Conservation (phyloP, 2,888 invertebrate genomes). For the Rhodophaea formosa region DNA sequence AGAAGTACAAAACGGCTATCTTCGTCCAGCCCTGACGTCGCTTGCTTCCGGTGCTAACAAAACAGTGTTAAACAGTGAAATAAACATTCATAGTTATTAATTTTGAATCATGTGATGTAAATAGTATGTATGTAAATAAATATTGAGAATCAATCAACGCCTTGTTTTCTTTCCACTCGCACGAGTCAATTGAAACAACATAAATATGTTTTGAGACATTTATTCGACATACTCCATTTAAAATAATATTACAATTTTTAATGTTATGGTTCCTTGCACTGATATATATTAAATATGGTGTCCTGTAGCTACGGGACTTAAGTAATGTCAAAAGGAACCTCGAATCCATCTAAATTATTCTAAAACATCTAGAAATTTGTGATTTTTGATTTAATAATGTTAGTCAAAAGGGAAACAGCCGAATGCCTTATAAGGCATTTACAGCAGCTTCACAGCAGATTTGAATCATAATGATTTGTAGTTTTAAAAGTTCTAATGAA, state of each 20-base stretch:
- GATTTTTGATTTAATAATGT: background rate
- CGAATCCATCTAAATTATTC: constrained; percentile 11
- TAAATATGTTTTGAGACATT: constrained; percentile 57
- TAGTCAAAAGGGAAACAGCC: background rate
- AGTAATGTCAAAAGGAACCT: background rate
- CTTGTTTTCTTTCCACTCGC: constrained; percentile 22
- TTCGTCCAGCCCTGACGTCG: constrained; percentile 56
- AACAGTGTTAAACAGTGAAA: constrained; percentile 22
- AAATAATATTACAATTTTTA: constrained; percentile 53
- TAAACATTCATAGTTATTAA: constrained; percentile 26
- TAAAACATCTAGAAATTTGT: constrained; percentile 11
- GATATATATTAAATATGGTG: background rate
- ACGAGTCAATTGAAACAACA: constrained; percentile 14
- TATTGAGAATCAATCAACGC: constrained; percentile 40
- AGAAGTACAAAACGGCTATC: constrained; percentile 51
- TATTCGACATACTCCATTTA: constrained; percentile 61
- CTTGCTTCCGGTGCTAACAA: constrained; percentile 60
- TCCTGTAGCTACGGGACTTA: no score
- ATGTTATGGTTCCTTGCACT: constrained; percentile 24
- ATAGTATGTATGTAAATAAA: constrained; percentile 66
- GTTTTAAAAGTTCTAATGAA: no score
- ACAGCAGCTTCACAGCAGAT: no score
- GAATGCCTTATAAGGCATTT: no score
- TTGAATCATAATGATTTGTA: no score
- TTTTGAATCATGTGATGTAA: constrained; percentile 62